Evolutionary conservation across 2,797 vertebrate species (phyloP).

Genomic region (Phoxinus dragarum): DNA sequence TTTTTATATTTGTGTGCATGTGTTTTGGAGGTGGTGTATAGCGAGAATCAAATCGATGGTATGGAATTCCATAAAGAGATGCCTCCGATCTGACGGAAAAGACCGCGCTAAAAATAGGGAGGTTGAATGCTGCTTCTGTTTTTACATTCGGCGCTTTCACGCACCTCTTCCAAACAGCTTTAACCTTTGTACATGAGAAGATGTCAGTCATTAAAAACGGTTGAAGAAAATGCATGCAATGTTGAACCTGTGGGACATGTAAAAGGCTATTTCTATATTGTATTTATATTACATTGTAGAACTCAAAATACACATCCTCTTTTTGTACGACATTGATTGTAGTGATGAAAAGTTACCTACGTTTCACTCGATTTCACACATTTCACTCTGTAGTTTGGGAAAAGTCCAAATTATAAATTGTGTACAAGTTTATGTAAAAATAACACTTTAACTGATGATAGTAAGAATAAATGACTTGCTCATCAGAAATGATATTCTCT

Average conservation of each 20-base stretch:
- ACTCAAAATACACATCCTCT: not conserved
- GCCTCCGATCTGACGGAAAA: not conserved
- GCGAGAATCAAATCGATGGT: conserved; percentile 27
- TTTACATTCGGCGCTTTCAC: conserved; percentile 16
- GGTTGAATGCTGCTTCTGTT: conserved; percentile 26
- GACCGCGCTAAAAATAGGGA: conserved; percentile 45
- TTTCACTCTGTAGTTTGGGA: not conserved
- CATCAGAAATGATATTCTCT: not conserved
- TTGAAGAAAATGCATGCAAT: not conserved
- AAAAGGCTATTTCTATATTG: not conserved
- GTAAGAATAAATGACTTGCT: not conserved
- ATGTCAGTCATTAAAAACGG: conserved; percentile 27
- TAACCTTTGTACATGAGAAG: conserved; percentile 32
- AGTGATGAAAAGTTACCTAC: not conserved
- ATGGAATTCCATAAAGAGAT: conserved; percentile 23
- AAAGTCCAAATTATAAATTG: not conserved
- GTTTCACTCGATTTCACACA: not conserved
- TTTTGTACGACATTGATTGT: not conserved
- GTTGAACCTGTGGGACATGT: not conserved
- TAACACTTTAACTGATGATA: no score
- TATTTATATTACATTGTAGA: not conserved
- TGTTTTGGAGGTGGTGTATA: conserved; percentile 24
- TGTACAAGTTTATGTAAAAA: not conserved
- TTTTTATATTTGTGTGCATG: conserved; percentile 22
- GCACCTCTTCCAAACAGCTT: not conserved